Evolutionary conservation across 2,797 vertebrate genomes (phyloP).

Genomic region (Selene dorsalis): DNA sequence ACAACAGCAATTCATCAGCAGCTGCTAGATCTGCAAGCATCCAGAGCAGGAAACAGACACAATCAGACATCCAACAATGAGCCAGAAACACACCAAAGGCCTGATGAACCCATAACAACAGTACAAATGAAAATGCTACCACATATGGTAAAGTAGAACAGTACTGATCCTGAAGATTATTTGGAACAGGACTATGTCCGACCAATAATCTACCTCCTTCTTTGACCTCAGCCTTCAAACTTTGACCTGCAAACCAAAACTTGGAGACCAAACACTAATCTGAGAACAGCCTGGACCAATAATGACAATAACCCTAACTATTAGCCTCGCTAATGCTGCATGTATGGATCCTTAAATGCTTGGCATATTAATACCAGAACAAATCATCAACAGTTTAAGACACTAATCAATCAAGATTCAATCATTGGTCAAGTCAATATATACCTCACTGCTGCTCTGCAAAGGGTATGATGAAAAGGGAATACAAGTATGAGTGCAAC

Average conservation of each 20-base stretch:
- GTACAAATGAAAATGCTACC: background rate
- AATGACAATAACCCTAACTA: too few relatives aligned
- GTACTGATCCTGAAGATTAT: background rate
- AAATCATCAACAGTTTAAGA: background rate
- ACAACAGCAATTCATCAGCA: conserved; percentile 19
- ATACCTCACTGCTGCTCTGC: background rate
- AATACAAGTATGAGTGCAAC: background rate
- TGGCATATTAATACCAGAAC: background rate
- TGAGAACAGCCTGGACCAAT: background rate
- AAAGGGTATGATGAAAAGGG: background rate
- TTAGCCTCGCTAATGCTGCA: background rate
- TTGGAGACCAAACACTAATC: background rate
- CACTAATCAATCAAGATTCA: background rate
- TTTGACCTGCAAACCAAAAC: background rate
- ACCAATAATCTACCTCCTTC: background rate
- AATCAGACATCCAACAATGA: background rate
- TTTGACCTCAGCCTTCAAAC: background rate
- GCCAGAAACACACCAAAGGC: background rate
- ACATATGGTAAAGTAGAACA: background rate
- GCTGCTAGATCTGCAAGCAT: background rate
- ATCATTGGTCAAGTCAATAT: background rate
- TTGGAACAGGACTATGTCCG: background rate
- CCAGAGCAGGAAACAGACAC: conserved; percentile 10
- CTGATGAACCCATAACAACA: background rate
- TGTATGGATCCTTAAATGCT: background rate